phyloP scores from a whole-genome alignment of 2,797 vertebrate species.

The Epinephelus malabaricus region DNA sequence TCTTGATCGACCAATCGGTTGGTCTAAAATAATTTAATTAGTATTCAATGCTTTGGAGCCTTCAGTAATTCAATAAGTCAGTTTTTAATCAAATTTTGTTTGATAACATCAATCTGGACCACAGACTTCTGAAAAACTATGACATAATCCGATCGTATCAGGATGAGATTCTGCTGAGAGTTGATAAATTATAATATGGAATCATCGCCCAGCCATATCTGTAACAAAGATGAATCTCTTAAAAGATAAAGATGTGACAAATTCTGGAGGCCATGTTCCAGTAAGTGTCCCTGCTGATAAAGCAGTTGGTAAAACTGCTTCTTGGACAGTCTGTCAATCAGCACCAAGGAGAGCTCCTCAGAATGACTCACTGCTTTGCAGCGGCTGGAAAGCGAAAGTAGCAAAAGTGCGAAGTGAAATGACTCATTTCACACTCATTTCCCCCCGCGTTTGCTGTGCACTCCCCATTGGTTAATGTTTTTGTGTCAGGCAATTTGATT shows the following conservation, averaged over 20 bases:
- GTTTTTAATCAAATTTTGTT: not conserved
- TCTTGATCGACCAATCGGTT: not conserved
- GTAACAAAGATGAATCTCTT: not conserved
- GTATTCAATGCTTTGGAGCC: not conserved
- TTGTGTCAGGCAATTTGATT: constrained; percentile 58
- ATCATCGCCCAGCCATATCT: not conserved
- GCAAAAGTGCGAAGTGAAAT: constrained; percentile 57
- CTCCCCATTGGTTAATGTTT: constrained; percentile 54
- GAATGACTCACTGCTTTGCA: constrained; percentile 74
- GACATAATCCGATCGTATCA: not conserved
- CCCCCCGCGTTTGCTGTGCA: constrained; percentile 17
- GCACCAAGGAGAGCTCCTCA: constrained; percentile 70
- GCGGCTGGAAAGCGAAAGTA: constrained; percentile 48
- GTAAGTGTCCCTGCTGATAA: constrained; percentile 41
- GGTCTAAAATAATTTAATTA: not conserved
- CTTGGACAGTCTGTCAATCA: constrained; percentile 68
- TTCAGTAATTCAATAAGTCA: not conserved
- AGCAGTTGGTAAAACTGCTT: constrained; percentile 54
- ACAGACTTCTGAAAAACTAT: not conserved
- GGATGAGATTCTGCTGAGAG: not conserved
- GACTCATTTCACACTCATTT: constrained; percentile 63
- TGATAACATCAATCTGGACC: not conserved
- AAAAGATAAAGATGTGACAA: not conserved
- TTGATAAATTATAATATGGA: not conserved
- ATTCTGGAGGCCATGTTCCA: not conserved